A percentile compares a stretch with the other conserved stretches of the same genome.
phyloP scores from a whole-genome alignment of 2,797 vertebrate species.

The Tadarida brasiliensis region DNA sequence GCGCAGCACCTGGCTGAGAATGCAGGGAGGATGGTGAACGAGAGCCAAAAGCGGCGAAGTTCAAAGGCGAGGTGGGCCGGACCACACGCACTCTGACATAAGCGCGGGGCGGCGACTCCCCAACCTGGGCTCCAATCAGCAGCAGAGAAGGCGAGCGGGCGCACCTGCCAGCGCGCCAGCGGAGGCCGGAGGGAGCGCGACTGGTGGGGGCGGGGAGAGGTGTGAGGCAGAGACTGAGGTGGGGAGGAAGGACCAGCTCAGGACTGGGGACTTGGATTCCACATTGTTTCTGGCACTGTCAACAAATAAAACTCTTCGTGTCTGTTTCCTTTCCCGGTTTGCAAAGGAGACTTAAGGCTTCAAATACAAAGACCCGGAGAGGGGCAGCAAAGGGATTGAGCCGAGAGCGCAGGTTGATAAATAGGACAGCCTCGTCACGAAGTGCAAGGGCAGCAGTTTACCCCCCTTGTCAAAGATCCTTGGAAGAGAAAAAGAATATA shows the following conservation, averaged over 20 bases:
- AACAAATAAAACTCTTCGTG: conserved; percentile 67
- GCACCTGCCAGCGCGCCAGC: conserved; percentile 91
- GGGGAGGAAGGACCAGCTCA: conserved; percentile 31
- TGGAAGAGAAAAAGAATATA: conserved; percentile 16
- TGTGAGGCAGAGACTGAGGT: conserved; percentile 63
- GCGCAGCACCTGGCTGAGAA: conserved; percentile 94
- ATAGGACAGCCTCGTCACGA: conserved; percentile 31
- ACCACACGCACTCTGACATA: conserved; percentile 96
- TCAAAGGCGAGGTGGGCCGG: conserved; percentile 96
- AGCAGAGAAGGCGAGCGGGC: conserved; percentile 87
- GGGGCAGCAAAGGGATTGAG: conserved; percentile 3
- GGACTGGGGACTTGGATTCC: conserved; percentile 76
- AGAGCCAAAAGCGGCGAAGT: conserved; percentile 95
- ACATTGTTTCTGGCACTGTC: conserved; percentile 67
- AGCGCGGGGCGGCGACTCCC: conserved; percentile 96
- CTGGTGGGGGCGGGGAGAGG: conserved; percentile 72
- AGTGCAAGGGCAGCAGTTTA: not conserved
- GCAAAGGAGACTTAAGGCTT: conserved; percentile 51
- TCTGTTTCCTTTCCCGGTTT: conserved; percentile 47
- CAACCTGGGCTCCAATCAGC: conserved; percentile 95
- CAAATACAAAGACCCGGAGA: conserved; percentile 43
- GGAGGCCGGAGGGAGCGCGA: conserved; percentile 77
- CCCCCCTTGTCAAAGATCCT: not conserved
- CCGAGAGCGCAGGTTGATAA: not conserved
- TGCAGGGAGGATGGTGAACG: conserved; percentile 92